These are phyloP conservation scores for Natrix natrix DNA, from an alignment of 2,797 vertebrate genomes.

Conservation along the genomic window DNA sequence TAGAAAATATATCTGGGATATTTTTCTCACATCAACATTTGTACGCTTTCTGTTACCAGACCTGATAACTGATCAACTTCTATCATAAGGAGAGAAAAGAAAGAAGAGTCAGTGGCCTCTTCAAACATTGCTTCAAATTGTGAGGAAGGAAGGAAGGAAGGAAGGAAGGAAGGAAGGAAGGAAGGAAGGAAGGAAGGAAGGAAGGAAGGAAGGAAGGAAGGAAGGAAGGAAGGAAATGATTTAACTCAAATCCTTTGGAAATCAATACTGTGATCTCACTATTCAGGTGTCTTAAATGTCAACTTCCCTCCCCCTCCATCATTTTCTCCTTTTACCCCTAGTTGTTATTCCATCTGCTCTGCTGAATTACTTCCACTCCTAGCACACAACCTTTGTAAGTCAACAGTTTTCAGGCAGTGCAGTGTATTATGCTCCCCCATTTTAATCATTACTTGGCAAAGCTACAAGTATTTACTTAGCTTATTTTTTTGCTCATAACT, in stretches of 20 bases:
- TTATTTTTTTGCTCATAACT: slow-evolving; percentile 40
- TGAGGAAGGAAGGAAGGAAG: not conserved
- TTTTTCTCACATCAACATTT: not conserved
- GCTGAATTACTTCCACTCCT: not conserved
- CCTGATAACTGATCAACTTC: not conserved
- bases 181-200: not conserved
- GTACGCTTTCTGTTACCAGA: not conserved
- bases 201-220: not conserved
- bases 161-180: not conserved
- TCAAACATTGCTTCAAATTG: slow-evolving; percentile 5
- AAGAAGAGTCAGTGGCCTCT: not conserved
- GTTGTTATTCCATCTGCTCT: slow-evolving; percentile 24
- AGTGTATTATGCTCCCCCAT: slow-evolving; percentile 10
- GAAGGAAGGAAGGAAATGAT: not conserved
- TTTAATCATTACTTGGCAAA: slow-evolving; percentile 26
- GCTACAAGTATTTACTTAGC: slow-evolving; percentile 30
- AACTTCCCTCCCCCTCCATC: slow-evolving; percentile 6
- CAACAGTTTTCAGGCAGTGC: slow-evolving; percentile 1
- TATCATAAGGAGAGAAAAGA: not conserved
- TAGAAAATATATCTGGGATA: no score
- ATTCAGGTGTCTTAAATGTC: slow-evolving; percentile 24
- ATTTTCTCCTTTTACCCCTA: slow-evolving; percentile 31
- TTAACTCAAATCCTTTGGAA: not conserved
- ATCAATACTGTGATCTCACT: slow-evolving; percentile 16
- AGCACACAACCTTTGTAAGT: slow-evolving; percentile 3